phyloP scores from a whole-genome alignment of 2,888 invertebrate genomes.

The Scotopteryx bipunctaria region DNA sequence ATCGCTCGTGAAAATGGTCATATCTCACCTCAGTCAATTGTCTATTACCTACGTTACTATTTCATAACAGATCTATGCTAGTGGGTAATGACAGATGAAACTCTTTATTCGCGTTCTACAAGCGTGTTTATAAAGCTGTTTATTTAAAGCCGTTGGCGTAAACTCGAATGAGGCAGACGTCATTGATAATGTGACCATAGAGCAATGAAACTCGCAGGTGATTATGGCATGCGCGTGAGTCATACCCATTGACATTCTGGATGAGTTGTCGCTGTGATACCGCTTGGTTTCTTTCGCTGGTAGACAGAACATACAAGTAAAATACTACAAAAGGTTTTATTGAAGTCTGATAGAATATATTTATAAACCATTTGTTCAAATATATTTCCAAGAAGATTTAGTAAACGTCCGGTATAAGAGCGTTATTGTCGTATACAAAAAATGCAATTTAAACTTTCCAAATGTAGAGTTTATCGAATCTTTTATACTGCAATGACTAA shows the following conservation, averaged over 20 bases:
- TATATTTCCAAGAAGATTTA: no score
- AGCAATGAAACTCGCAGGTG: conserved; percentile 48
- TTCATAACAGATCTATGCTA: neutral
- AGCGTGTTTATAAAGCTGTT: conserved; percentile 25
- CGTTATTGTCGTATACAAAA: no score
- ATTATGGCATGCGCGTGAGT: conserved; percentile 59
- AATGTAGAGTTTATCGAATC: neutral
- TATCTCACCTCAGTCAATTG: neutral
- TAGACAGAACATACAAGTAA: conserved; percentile 19
- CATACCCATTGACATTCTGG: conserved; percentile 63
- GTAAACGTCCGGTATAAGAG: no score
- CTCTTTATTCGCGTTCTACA: conserved; percentile 14
- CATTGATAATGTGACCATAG: conserved; percentile 41
- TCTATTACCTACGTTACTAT: no score
- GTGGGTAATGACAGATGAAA: conserved; percentile 2
- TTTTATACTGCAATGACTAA: neutral
- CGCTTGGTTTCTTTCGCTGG: conserved; percentile 39
- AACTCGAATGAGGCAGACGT: conserved; percentile 29
- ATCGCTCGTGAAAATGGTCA: neutral
- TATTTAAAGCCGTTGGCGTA: conserved; percentile 39
- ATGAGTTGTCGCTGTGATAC: conserved; percentile 32
- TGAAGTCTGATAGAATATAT: neutral
- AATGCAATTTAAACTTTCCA: neutral
- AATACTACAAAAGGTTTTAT: conserved; percentile 4
- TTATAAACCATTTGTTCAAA: neutral